These are phyloP conservation scores for Okapia johnstoni DNA, from an alignment of 2,113 vertebrate species.

Conservation along the genomic window DNA sequence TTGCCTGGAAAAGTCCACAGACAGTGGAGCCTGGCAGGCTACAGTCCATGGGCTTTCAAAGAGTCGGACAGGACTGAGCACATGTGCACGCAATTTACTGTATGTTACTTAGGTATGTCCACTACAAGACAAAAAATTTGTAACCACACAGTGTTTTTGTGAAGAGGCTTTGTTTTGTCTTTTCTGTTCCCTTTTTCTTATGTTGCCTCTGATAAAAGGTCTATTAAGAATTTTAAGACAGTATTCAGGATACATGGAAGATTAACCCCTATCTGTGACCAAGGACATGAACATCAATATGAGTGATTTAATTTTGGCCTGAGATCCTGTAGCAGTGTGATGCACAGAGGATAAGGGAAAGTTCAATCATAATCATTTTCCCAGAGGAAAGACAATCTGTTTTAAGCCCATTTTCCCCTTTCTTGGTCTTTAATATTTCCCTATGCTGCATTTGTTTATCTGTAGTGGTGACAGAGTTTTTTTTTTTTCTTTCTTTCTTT, in stretches of 20 bases:
- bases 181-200: not conserved
- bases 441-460: not conserved
- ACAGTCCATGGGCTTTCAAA: not conserved
- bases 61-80: not conserved
- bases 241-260: not conserved
- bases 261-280: not conserved
- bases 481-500: not conserved
- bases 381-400: not conserved
- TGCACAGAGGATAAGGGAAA: not conserved
- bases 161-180: not conserved
- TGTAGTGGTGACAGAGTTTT: not conserved
- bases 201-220: not conserved
- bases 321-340: not conserved
- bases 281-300: not conserved
- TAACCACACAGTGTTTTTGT: not conserved
- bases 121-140: not conserved
- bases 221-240: not conserved
- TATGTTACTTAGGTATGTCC: not conserved
- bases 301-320: not conserved
- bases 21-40: not conserved
- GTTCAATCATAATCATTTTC: not conserved
- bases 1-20: not conserved
- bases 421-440: not conserved
- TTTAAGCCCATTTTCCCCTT: not conserved
- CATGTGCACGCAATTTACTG: not conserved